Base-by-base conservation (phyloP, 2,113 vertebrate genomes). In the Urocolius indicus region DNA sequence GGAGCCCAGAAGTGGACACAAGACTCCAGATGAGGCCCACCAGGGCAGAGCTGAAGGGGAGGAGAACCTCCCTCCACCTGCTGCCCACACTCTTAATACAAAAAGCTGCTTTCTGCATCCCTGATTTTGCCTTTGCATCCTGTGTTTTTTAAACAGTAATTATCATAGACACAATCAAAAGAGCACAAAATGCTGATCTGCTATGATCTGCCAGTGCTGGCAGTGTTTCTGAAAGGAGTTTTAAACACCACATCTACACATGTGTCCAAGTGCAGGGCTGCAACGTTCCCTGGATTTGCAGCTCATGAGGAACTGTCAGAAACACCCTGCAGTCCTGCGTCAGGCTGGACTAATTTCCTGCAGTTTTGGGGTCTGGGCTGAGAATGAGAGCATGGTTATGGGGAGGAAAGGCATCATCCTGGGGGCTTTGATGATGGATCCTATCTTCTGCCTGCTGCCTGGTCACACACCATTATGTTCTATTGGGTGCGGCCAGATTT, bases 291-390 rank as follows among this genome's bases (percentile, higher is more conserved):
- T 45, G 76, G 62, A 57, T 68, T 65, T 61, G 36, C 65, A 41
- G 74, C 77, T 84, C 45, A 5, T 34, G 1, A 0, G 49, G 34
- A 85, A 18, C 83, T 23, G 22, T 45, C 54, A 26, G 48, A 8
- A 79, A 36, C 1, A 0, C 30, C 16, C 51, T 14, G 13, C n/a
- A 30, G 36, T 16, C 34, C 34, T 0, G 0, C 7, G 30, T 16
- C 3, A 0, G 14, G 61, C 57, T 24, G 59, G 52, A 34, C 27
- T 78, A 13, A 4, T 32, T 54, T 74, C 32, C 62, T 82, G 0
- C 1, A 63, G 62, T 4, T 68, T 84, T 83, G 4, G 7, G 43
- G 49, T 65, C 29, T 2, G 3, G 57, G 3, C 16, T 38, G 22
- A 57, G 61, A 32, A 55, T 29, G 76, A 17, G 14, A 72, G 5